Conservation (phyloP, 2,888 invertebrate genomes). For the Lasioglossum morio region DNA sequence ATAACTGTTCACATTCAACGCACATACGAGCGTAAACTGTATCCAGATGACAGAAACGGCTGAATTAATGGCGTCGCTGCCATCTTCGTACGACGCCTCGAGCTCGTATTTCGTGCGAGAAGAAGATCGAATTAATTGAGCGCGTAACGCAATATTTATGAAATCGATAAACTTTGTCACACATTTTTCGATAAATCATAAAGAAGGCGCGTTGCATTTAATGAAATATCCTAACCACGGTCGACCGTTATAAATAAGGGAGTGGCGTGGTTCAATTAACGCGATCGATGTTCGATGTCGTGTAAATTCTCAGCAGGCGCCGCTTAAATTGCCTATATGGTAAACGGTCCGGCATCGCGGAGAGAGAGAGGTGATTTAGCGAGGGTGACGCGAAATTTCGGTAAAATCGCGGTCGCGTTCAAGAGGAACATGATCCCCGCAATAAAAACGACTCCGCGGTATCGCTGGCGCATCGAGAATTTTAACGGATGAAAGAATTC, state of each 20-base stretch:
- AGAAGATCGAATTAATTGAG: neutral
- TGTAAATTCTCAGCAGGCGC: neutral
- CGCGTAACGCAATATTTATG: neutral
- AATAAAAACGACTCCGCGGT: slow-evolving; percentile 22
- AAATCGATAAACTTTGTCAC: neutral
- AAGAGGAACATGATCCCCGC: neutral
- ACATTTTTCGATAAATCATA: neutral
- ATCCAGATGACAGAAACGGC: too few species aligned
- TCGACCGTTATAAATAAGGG: neutral
- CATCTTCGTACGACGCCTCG: neutral
- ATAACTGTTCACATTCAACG: too few species aligned
- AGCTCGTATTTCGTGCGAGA: neutral
- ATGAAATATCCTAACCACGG: neutral
- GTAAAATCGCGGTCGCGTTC: slow-evolving; percentile 24
- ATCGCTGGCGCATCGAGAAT: slow-evolving; percentile 43
- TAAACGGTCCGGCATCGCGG: neutral
- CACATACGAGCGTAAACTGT: too few species aligned
- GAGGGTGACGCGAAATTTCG: neutral
- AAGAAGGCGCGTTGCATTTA: neutral
- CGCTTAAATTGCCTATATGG: neutral
- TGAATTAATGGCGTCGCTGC: neutral
- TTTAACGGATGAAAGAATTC: slow-evolving; percentile 54
- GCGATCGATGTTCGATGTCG: neutral
- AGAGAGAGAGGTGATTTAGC: neutral
- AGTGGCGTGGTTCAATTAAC: neutral